Percentiles rank a stretch among this genome's conserved stretches.
Conservation (phyloP, 2,113 vertebrate species). For the Bos javanicus region DNA sequence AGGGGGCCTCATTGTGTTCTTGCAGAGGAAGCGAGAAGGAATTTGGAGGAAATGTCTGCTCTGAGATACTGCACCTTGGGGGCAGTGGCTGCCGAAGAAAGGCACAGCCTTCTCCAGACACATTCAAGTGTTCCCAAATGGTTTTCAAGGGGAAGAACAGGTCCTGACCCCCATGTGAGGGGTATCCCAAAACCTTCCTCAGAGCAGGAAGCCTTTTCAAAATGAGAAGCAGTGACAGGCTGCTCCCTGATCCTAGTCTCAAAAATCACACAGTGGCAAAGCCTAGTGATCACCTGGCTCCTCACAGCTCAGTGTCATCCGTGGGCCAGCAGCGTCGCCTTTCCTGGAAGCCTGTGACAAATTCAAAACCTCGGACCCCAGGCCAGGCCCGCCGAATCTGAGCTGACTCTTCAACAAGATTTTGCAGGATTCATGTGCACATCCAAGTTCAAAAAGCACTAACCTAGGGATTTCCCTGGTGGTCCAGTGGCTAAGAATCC, state of each 20-base stretch:
- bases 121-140: background rate
- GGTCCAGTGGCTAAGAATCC: background rate
- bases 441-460: background rate
- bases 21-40: slow-evolving; percentile 45
- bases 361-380: background rate
- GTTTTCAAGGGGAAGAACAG: background rate
- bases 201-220: background rate
- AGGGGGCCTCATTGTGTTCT: slow-evolving; percentile 18
- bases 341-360: background rate
- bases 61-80: background rate
- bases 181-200: background rate
- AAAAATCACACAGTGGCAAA: background rate
- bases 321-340: accelerated
- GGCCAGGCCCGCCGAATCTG: background rate
- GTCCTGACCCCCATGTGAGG: background rate
- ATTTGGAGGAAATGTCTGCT: slow-evolving; percentile 52
- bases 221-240: background rate
- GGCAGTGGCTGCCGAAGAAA: background rate
- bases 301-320: background rate
- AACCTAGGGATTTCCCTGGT: background rate
- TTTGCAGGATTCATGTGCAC: accelerated
- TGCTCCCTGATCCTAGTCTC: background rate
- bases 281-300: background rate
- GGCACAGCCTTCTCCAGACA: background rate
- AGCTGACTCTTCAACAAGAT: background rate